Percentiles rank a stretch among this genome's conserved stretches.
Evolutionary conservation across 2,888 invertebrate species (phyloP).

Genomic region (Dryobotodes eremita): DNA sequence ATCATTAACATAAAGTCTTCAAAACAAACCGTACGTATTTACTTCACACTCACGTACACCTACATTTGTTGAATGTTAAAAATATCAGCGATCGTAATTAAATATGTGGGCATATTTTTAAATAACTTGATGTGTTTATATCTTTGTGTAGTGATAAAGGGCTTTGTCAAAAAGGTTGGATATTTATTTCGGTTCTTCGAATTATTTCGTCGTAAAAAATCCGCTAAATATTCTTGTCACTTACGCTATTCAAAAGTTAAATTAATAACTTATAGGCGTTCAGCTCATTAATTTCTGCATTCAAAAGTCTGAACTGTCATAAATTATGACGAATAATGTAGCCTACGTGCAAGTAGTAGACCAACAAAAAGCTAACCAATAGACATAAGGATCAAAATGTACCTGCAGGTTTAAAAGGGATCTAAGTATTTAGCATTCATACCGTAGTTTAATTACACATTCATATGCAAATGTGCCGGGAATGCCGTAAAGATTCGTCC

Average conservation of each 20-base stretch:
- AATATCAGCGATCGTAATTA: conserved; percentile 61
- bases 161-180: conserved; percentile 18
- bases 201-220: background rate
- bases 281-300: conserved; percentile 40
- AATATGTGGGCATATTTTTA: conserved; percentile 47
- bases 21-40: conserved; percentile 51
- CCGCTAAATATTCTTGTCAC: conserved; percentile 21
- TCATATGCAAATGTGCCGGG: conserved; percentile 89
- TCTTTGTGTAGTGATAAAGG: background rate
- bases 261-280: conserved; percentile 32
- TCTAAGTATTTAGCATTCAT: conserved; percentile 83
- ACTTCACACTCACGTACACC: conserved; percentile 51
- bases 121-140: conserved; percentile 41
- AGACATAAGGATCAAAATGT: conserved; percentile 72
- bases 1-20: conserved; percentile 58
- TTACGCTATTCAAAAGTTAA: conserved; percentile 3
- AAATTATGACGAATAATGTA: conserved; percentile 35
- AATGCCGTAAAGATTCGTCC: conserved; percentile 87
- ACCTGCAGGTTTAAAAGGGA: conserved; percentile 72
- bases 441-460: conserved; percentile 89
- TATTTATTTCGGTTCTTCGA: conserved; percentile 11
- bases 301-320: conserved; percentile 33
- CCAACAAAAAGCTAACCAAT: conserved; percentile 34
- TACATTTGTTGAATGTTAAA: conserved; percentile 59
- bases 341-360: conserved; percentile 1